phyloP scores from a whole-genome alignment of 2,113 vertebrate species.

The Spea bombifrons region DNA sequence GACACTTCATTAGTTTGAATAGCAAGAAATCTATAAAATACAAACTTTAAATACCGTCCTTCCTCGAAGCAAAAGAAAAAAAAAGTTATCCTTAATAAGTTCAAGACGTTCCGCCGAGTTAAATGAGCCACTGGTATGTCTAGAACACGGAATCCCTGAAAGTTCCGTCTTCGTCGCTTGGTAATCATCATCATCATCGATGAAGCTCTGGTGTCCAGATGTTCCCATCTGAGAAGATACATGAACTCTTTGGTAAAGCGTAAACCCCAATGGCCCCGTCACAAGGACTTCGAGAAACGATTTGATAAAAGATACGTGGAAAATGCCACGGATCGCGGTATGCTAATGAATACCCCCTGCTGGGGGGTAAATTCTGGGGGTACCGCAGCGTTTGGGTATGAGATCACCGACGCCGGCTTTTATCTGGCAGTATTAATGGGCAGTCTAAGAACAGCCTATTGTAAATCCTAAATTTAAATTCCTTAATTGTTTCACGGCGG shows the following conservation, averaged over 20 bases:
- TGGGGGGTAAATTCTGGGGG: no score
- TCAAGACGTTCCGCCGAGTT: conserved; percentile 61
- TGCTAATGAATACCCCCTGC: conserved; percentile 72
- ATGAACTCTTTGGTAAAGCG: conserved; percentile 62
- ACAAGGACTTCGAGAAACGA: no score
- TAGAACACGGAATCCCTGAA: conserved; percentile 59
- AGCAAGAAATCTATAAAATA: conserved; percentile 50
- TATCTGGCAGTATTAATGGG: no score
- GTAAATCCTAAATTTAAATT: no score
- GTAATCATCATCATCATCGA: conserved; percentile 60
- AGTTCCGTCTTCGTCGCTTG: conserved; percentile 63
- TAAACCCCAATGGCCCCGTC: no score
- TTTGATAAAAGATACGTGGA: conserved; percentile 50
- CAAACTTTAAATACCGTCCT: conserved; percentile 70
- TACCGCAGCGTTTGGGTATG: no score
- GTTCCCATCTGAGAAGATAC: conserved; percentile 71
- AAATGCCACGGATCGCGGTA: conserved; percentile 82
- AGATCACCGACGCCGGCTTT: no score
- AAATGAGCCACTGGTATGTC: conserved; percentile 51
- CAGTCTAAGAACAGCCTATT: no score
- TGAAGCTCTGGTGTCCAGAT: conserved; percentile 70
- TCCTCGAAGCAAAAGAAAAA: conserved; percentile 42
- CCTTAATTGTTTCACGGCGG: no score
- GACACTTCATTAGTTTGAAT: conserved; percentile 71
- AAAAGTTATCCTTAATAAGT: conserved; percentile 64